Base-by-base conservation (phyloP, 2,797 vertebrate species). In the Poeciliopsis paucimaculata region DNA sequence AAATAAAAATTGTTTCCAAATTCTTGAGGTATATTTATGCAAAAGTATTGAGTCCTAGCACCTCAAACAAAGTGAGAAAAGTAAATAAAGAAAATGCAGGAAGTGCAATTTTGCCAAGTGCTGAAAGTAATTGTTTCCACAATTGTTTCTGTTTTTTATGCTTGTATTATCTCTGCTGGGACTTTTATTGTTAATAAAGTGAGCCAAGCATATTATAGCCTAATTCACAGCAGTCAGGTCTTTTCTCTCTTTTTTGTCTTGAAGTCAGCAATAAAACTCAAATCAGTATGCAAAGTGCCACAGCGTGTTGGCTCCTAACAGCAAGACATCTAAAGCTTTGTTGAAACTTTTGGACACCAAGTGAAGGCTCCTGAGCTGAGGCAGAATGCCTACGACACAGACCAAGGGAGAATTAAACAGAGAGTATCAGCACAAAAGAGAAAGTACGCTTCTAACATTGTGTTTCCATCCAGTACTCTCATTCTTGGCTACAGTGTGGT, bases 251-350 rank as follows among this genome's bases (percentile, higher is more conserved):
- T 72, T 72, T 51, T 83, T 78, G 62, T 85, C 80, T 82, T 87
- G 78, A 85, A 87, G 88, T 84, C 86, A 82, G 85, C 84, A 79
- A 84, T 79, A 85, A 88, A 92, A 85, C 82, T 86, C 71, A 85
- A 86, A 90, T 87, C 77, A 86, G 84, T 83, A 90, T 92, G 89
- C 86, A 92, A 90, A 91, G 89, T 90, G 89, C 85, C 92, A 85
- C 85, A 86, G 86, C 83, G 51, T 87, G 82, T 83, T 75, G 75
- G 86, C 87, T 91, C 84, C 84, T 86, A 73, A 83, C 73, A 76
- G 83, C 76, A 82, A 86, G 82, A 86, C 83, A 84, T 88, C 82
- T 85, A 45, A 16, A 85, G 86, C 88, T 90, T 85, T 87, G 66
- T 77, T 80, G 68, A 76, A 91, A 84, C 84, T 92, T 87, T 90